A percentile compares a stretch with the other conserved stretches of the same genome.
These are phyloP conservation scores for Pemphigus obesinymphae DNA, from an alignment of 1,140 invertebrate genomes.

Conservation along the genomic window DNA sequence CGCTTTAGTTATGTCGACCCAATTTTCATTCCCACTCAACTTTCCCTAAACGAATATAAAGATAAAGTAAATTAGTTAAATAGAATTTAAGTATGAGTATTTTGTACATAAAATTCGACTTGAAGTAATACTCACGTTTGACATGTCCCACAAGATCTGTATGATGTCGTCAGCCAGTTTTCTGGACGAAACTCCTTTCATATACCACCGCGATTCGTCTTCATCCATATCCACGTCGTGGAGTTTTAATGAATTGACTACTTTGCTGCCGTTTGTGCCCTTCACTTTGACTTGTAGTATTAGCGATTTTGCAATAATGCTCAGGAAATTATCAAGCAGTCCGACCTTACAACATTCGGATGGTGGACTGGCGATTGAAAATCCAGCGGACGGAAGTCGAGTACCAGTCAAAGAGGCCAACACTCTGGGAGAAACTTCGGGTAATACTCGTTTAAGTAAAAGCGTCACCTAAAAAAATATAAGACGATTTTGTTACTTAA, in stretches of 20 bases:
- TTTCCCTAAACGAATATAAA: slow-evolving; percentile 61
- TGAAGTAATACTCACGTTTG: slow-evolving; percentile 61
- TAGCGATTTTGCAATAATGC: slow-evolving; percentile 79
- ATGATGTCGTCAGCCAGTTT: slow-evolving; percentile 86
- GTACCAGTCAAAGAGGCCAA: slow-evolving; percentile 66
- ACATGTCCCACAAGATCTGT: slow-evolving; percentile 84
- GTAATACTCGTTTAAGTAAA: slow-evolving; percentile 73
- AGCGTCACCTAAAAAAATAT: slow-evolving; percentile 76
- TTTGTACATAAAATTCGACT: too few relatives aligned
- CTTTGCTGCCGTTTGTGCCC: slow-evolving; percentile 60
- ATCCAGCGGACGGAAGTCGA: slow-evolving; percentile 68
- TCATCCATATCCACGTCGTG: slow-evolving; percentile 57
- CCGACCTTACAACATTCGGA: slow-evolving; percentile 53
- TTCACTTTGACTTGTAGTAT: slow-evolving; percentile 84
- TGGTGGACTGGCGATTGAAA: slow-evolving; percentile 62
- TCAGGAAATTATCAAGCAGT: slow-evolving; percentile 78
- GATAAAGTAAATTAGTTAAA: too few relatives aligned
- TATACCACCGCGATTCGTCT: slow-evolving; percentile 72
- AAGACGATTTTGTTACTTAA: too few relatives aligned
- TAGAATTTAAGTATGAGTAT: too few relatives aligned
- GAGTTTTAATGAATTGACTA: slow-evolving; percentile 59
- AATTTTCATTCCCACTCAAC: slow-evolving; percentile 67
- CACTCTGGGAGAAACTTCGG: slow-evolving; percentile 68
- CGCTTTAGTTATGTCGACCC: slow-evolving; percentile 81
- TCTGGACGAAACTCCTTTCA: slow-evolving; percentile 73